Conservation (phyloP, 1,140 invertebrate species). For the Hylaeus volcanicus region DNA sequence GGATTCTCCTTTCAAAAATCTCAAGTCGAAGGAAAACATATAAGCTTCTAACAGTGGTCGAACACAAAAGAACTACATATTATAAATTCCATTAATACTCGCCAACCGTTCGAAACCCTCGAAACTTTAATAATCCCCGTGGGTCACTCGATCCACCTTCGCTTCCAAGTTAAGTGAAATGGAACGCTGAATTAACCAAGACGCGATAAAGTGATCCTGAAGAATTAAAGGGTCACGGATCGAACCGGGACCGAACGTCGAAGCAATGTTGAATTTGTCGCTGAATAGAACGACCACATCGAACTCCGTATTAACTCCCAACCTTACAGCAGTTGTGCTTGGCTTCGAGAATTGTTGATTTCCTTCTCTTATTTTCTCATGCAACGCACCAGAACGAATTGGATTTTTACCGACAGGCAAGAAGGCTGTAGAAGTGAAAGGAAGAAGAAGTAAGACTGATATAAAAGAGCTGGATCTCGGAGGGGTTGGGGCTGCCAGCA, state of each 20-base stretch:
- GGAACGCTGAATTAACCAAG: constrained; percentile 71
- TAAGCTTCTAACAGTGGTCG: too few relatives aligned
- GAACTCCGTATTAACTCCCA: not conserved
- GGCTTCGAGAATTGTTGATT: too few relatives aligned
- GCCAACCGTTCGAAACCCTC: constrained; percentile 68
- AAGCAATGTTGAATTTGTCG: constrained; percentile 47
- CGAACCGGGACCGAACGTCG: not conserved
- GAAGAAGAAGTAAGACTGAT: not conserved
- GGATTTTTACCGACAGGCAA: constrained; percentile 53
- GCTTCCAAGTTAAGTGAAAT: constrained; percentile 59
- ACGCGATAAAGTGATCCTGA: constrained; percentile 65
- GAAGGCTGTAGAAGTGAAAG: constrained; percentile 40
- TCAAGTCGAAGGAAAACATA: not conserved
- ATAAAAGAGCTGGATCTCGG: constrained; percentile 18
- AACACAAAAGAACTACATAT: constrained; percentile 40
- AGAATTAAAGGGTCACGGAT: constrained; percentile 62
- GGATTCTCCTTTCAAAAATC: not conserved
- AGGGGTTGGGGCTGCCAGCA: not conserved
- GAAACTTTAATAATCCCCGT: constrained; percentile 73
- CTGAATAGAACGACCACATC: constrained; percentile 1
- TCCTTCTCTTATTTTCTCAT: constrained; percentile 46
- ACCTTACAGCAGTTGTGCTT: not conserved
- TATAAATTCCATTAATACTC: constrained; percentile 77
- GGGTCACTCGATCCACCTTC: constrained; percentile 30
- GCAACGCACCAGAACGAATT: constrained; percentile 47